Percentiles rank a stretch among this genome's conserved stretches.
Evolutionary conservation across 37 sponge, comb jelly and placozoan species (phyloP).

Genomic region (Oopsacas minuta): DNA sequence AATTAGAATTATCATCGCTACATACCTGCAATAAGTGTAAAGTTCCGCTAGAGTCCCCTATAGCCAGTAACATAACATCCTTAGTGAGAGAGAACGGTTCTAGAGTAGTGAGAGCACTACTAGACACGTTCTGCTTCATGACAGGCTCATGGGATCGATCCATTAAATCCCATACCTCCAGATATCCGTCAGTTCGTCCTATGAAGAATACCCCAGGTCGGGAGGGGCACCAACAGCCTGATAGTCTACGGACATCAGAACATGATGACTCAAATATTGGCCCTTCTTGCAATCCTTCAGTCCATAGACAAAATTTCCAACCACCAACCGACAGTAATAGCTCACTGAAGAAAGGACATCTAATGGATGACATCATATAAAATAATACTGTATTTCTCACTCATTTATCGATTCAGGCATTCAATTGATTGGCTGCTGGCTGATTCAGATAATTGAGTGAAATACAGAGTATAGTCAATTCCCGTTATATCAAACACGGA

Average conservation of each 20-base stretch:
- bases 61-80: conserved; percentile 58
- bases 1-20: conserved; percentile 16
- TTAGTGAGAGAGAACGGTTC: conserved; percentile 47
- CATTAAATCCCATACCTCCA: conserved; percentile 96
- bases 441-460: no score
- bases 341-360: conserved; percentile 89
- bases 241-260: not conserved
- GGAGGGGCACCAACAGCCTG: conserved; percentile 6
- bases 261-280: not conserved
- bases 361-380: no score
- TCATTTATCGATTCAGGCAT: no score
- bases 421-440: no score
- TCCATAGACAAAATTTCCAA: conserved; percentile 83
- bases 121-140: conserved; percentile 77
- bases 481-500: no score
- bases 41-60: conserved; percentile 82
- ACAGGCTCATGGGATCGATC: conserved; percentile 91
- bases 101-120: conserved; percentile 57
- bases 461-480: no score
- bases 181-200: conserved; percentile 65
- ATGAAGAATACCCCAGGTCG: conserved; percentile 80
- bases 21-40: conserved; percentile 75
- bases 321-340: conserved; percentile 82
- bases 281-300: conserved; percentile 61
- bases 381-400: no score